Evolutionary conservation across 1,140 invertebrate genomes (phyloP), one percentile per base, ranked within the genome.

Genomic region (Tetramorium parvispinum): DNA sequence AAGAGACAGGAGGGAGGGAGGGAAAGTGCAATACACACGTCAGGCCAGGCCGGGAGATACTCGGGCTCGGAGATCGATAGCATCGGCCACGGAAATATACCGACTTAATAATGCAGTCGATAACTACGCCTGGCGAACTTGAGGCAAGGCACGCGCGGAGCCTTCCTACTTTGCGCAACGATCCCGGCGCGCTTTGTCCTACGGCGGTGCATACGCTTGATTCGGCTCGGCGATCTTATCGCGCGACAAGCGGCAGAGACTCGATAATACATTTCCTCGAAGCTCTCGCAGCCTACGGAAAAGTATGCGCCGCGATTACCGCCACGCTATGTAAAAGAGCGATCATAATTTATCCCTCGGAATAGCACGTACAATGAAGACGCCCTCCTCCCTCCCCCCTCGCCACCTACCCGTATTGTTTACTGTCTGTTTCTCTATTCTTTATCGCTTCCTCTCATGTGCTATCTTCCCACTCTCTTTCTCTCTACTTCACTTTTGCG

Each of bases 91-190:
- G 90, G 92, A 93, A 93, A 94, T 93, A 93, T 88, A 91, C 88
- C 85, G 76, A 87, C 89, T 92, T 92, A 93, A 94, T 93, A 93
- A 92, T 93, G 92, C 91, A 92, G 86, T 90, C 90, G 92, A 93
- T 94, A 93, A 93, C 90, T 85, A 81, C 76, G 85, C 63, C 79
- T 55, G 79, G 79, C 53, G 53, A 83, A 83, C 79, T 73, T 83
- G 79, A 53, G n/a, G 57, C 59, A 32, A 27, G 61, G 66, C 88
- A 71, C 21, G 53, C 37, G 71, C 75, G 46, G 53, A 46, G 59
- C 53, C 46, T 76, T 68, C 43, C 68, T 32, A 65, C 49, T 49
- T 73, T 65, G 46, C 63, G 21, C 55, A 82, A 77, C 51, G 24
- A 59, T 59, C 40, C 68, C 66, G 21, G 18, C 16, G 53, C 32